A percentile compares a stretch with the other conserved stretches of the same genome.
Conservation (phyloP, 2,888 invertebrate genomes). For the Cephus rjabovi region DNA sequence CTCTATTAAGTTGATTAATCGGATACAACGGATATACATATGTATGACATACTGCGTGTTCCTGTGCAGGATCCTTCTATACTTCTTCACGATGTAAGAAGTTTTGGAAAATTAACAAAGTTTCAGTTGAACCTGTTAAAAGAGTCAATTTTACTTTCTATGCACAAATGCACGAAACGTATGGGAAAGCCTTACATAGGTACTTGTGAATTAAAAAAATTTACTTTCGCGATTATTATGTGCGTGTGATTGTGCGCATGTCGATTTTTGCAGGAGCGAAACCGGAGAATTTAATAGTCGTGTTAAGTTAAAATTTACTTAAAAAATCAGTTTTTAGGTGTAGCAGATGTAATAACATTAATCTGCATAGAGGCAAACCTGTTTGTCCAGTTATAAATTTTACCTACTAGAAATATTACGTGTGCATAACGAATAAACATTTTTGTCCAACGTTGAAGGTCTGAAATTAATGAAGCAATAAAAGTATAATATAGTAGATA, state of each 20-base stretch:
- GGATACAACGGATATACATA: constrained; percentile 52
- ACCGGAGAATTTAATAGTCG: not conserved
- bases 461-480: not conserved
- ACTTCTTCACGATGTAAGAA: not conserved
- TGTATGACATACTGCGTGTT: constrained; percentile 43
- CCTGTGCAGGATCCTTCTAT: constrained; percentile 26
- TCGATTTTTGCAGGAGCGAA: not conserved
- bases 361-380: not conserved
- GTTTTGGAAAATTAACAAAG: not conserved
- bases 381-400: not conserved
- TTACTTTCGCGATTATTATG: not conserved
- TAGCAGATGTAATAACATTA: not conserved
- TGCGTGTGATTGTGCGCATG: no score
- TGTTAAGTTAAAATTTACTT: not conserved
- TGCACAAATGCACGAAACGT: not conserved
- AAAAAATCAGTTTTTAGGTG: not conserved
- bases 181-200: no score
- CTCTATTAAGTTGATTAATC: constrained; percentile 54
- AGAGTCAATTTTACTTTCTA: not conserved
- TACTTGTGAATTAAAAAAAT: no score
- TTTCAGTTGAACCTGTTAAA: not conserved
- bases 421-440: not conserved
- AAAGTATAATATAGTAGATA: not conserved
- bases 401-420: not conserved
- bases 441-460: not conserved